Base-by-base conservation (phyloP, 2,888 invertebrate genomes). In the Cataglyphis albicans region DNA sequence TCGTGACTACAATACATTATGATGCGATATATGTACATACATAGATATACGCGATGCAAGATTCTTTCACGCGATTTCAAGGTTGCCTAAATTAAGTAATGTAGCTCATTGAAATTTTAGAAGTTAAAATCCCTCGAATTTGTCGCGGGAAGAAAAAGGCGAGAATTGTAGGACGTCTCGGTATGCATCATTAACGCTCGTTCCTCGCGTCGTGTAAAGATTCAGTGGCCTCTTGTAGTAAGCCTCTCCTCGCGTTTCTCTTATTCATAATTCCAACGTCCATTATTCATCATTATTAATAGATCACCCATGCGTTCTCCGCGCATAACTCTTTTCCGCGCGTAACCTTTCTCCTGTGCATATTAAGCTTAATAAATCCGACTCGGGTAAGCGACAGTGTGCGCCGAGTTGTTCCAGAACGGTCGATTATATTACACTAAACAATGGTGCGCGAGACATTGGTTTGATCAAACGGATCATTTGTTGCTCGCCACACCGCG, bases 391-490 rank as follows among this genome's bases (percentile, higher is more conserved):
- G 44, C 63, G 74, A 55, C 70, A 63, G 52, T 38, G 57, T 73
- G 48, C 72, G 65, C n/a, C 41, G 59, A 35, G 25, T 65, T 70
- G 59, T 80, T 70, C 57, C 76, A 76, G 76, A 57, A 67, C 48
- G 78, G 18, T 18, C 61, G 64, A 44, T 70, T 44, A 55, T 3
- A 48, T 48, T 61, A 44, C 57, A 38, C 59, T 57, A 73, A 81
- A 85, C 87, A 85, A 87, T 87, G 75, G 75, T 25, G 68, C 38
- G 38, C 57, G 81, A 74, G 82, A 61, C 72, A 44, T 55, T 35
- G 61, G 63, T 80, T 70, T 72, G 78, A 81, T 76, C 81, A 83
- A 84, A 81, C 82, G 81, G 81, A 81, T 86, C 86, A 81, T 86
- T 87, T 86, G 82, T 84, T 81, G 85, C 65, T 82, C 74, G 83